A percentile compares a stretch with the other conserved stretches of the same genome.
phyloP scores from a whole-genome alignment of 1,140 invertebrate species.

The Drosophila ironensis region DNA sequence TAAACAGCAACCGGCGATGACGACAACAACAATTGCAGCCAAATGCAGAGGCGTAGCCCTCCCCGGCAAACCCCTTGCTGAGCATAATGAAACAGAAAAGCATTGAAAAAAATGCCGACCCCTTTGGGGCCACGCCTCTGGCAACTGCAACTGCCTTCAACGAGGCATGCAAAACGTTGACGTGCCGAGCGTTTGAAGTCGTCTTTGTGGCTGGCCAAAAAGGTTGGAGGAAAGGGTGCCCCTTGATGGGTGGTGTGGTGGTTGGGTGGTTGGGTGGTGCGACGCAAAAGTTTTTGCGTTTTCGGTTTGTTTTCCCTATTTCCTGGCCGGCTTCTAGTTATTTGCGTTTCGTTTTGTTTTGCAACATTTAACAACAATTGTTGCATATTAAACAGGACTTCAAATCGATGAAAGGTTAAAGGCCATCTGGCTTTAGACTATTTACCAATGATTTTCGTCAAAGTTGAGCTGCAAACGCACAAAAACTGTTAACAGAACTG shows the following conservation, averaged over 20 bases:
- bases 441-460: too few species aligned
- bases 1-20: conserved; percentile 39
- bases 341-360: not conserved
- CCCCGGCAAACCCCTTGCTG: too few species aligned
- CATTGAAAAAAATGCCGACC: too few species aligned
- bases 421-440: not conserved
- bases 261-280: not conserved
- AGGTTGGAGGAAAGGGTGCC: too few species aligned
- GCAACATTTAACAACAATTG: conserved; percentile 62
- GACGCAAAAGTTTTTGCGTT: conserved; percentile 66
- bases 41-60: not conserved
- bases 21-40: conserved; percentile 24
- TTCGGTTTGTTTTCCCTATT: conserved; percentile 44
- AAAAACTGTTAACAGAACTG: too few species aligned
- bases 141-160: conserved; percentile 63
- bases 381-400: conserved; percentile 58
- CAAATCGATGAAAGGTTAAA: conserved; percentile 2
- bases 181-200: conserved; percentile 72
- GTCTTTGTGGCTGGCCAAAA: conserved; percentile 60
- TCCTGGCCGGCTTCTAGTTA: conserved; percentile 3
- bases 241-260: not conserved
- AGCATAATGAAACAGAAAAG: too few species aligned
- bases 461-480: too few species aligned
- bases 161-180: conserved; percentile 79
- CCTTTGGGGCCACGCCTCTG: not conserved